Conservation (phyloP, 2,797 vertebrate species). For the Oreochromis grahami region DNA sequence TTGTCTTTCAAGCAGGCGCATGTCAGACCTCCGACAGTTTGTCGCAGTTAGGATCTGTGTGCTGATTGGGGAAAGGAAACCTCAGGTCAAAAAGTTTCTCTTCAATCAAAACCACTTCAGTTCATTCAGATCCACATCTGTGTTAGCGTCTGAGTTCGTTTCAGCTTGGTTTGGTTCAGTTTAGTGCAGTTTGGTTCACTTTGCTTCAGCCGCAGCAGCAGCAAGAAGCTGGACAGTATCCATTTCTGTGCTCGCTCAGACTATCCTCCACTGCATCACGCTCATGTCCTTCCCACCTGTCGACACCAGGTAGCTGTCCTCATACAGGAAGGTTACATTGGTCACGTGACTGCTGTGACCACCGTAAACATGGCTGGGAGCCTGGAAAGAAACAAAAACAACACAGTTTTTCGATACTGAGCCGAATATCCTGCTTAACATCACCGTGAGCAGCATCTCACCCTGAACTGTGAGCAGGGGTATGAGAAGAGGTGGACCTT, state of each 20-base stretch:
- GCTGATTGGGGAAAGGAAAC: conserved; percentile 21
- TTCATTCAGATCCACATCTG: conserved; percentile 23
- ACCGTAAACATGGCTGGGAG: conserved; percentile 89
- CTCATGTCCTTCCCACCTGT: conserved; percentile 97
- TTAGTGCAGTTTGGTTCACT: conserved; percentile 38
- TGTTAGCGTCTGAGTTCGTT: conserved; percentile 11
- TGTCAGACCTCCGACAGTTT: conserved; percentile 8
- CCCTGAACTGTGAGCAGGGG: conserved; percentile 94
- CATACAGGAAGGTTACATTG: conserved; percentile 90
- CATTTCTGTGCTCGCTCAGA: conserved; percentile 66
- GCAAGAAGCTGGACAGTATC: neutral
- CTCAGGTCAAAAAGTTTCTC: neutral
- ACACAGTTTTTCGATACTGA: neutral
- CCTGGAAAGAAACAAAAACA: conserved; percentile 71
- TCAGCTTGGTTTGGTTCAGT: conserved; percentile 47
- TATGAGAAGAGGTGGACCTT: conserved; percentile 97
- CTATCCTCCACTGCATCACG: conserved; percentile 96
- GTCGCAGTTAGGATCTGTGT: conserved; percentile 19
- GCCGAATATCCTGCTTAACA: neutral
- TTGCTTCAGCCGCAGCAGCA: neutral
- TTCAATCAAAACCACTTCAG: conserved; percentile 32
- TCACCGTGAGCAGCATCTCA: conserved; percentile 55
- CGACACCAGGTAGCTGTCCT: conserved; percentile 93
- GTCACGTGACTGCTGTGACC: conserved; percentile 98
- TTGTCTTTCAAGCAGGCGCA: conserved; percentile 23